Conservation (phyloP, 2,797 vertebrate genomes). For the Poliocrania exsul region DNA sequence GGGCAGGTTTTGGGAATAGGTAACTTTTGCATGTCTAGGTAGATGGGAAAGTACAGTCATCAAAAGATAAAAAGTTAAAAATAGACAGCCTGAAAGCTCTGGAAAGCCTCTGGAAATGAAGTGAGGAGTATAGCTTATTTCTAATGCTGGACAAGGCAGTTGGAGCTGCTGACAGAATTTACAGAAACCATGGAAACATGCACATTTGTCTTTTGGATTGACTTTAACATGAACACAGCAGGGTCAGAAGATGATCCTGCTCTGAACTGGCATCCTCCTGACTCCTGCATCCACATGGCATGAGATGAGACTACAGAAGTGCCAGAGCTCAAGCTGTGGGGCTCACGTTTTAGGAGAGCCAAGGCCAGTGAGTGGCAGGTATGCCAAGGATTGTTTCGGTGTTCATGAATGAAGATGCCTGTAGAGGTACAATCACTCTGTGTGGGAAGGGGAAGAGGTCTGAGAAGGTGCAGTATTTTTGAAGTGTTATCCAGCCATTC, state of each 20-base stretch:
- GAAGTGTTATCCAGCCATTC: background rate
- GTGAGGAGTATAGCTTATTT: slow-evolving; percentile 31
- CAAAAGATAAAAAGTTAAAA: background rate
- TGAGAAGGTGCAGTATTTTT: background rate
- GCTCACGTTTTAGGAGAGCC: background rate
- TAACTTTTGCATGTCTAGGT: background rate
- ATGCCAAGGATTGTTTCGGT: background rate
- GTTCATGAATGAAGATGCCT: background rate
- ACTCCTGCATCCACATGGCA: background rate
- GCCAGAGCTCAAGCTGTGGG: background rate
- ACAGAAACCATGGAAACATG: slow-evolving; percentile 11
- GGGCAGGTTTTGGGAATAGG: background rate
- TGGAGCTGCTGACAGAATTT: slow-evolving; percentile 11
- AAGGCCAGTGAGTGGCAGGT: background rate
- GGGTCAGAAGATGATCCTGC: slow-evolving; percentile 18
- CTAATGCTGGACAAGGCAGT: background rate
- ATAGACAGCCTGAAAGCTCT: slow-evolving; percentile 21
- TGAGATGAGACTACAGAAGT: background rate
- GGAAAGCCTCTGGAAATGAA: slow-evolving; percentile 15
- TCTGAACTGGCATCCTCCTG: background rate
- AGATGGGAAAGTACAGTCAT: background rate
- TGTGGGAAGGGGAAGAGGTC: background rate
- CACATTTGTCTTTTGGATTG: slow-evolving; percentile 18
- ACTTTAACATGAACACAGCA: slow-evolving; percentile 7
- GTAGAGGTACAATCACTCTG: background rate